These are phyloP conservation scores for Scaptodrosophila latifasciaeformis DNA, from an alignment of 2,888 invertebrate species.

Conservation along the genomic window DNA sequence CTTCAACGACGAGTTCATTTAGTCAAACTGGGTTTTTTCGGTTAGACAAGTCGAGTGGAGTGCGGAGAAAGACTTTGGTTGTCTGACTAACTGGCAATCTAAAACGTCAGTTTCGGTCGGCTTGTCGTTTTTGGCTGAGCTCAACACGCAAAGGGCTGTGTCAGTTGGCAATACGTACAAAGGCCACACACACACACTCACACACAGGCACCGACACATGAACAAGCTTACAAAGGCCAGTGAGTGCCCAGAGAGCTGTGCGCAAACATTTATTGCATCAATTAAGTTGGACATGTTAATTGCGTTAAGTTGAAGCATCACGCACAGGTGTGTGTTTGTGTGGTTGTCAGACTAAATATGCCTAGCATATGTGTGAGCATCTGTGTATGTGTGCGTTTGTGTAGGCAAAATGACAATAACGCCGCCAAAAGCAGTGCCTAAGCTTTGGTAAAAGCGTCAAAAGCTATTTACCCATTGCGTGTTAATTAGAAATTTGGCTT, in stretches of 20 bases:
- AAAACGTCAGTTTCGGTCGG: not conserved
- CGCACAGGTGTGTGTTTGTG: constrained; percentile 47
- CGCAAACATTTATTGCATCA: constrained; percentile 69
- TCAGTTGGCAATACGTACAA: constrained; percentile 50
- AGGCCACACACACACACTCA: constrained; percentile 1
- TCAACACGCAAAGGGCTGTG: constrained; percentile 56
- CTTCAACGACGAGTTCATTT: no score
- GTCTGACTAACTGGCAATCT: no score
- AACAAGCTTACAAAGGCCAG: constrained; percentile 8
- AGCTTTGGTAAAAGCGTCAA: constrained; percentile 50
- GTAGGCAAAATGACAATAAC: constrained; percentile 43
- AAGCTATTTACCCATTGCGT: constrained; percentile 52
- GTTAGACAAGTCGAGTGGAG: no score
- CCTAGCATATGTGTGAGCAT: constrained; percentile 1
- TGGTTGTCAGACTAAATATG: constrained; percentile 1
- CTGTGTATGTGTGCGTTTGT: constrained; percentile 1
- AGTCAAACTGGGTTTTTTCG: no score
- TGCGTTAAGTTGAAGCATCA: constrained; percentile 69
- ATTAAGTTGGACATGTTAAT: constrained; percentile 70
- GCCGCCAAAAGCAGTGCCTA: constrained; percentile 19
- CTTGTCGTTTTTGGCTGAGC: not conserved
- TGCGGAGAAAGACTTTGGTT: no score
- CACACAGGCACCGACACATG: constrained; percentile 6
- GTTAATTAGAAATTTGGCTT: constrained; percentile 53
- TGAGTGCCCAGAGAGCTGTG: constrained; percentile 22